Evolutionary conservation across 1,140 invertebrate species (phyloP).

Genomic region (Calephelis nemesis): DNA sequence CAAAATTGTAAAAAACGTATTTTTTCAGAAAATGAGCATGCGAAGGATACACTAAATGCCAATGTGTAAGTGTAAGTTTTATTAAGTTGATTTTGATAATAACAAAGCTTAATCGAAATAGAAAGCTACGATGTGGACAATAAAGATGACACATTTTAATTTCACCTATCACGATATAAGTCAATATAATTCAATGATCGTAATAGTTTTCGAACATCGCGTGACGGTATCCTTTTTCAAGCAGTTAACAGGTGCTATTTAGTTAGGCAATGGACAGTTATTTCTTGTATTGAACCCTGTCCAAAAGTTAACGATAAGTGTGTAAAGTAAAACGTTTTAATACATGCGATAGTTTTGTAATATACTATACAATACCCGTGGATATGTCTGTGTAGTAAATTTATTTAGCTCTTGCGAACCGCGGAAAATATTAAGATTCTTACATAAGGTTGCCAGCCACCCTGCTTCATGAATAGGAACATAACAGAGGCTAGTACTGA

Average conservation of each 20-base stretch:
- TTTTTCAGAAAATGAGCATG: too few relatives aligned
- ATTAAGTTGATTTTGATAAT: background rate
- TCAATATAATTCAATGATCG: slow-evolving; percentile 32
- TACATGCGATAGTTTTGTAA: background rate
- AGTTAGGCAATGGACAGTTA: slow-evolving; percentile 14
- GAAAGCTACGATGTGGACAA: slow-evolving; percentile 1
- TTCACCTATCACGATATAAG: slow-evolving; percentile 38
- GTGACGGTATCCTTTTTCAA: slow-evolving; percentile 33
- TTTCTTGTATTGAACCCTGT: slow-evolving; percentile 18
- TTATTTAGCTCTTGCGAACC: too few relatives aligned
- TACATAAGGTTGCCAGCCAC: too few relatives aligned
- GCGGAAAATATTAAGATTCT: too few relatives aligned
- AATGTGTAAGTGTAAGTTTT: too few relatives aligned
- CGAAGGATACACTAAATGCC: too few relatives aligned
- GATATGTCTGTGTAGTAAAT: too few relatives aligned
- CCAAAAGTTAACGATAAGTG: slow-evolving; percentile 17
- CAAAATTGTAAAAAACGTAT: too few relatives aligned
- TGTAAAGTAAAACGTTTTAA: background rate
- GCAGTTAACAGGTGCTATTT: slow-evolving; percentile 34
- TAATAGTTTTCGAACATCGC: slow-evolving; percentile 43
- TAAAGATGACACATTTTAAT: slow-evolving; percentile 41
- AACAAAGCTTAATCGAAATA: slow-evolving; percentile 28
- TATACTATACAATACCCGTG: too few relatives aligned
- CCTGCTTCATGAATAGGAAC: too few relatives aligned
- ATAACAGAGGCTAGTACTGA: too few relatives aligned